Conservation (phyloP, 2,113 vertebrate genomes). For the Calidris pygmaea region DNA sequence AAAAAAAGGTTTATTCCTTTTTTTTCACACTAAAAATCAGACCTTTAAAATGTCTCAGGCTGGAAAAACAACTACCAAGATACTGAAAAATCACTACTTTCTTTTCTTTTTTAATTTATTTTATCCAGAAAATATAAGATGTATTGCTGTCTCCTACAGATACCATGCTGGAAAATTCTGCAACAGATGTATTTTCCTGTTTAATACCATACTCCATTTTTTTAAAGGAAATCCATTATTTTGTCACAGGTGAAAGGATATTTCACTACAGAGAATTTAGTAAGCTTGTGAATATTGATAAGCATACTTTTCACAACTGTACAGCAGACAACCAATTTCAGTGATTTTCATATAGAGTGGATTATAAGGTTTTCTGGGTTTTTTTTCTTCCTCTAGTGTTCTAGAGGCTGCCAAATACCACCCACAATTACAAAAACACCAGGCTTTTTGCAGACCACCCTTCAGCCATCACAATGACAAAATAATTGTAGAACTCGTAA, state of each 20-base stretch:
- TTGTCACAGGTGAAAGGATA: background rate
- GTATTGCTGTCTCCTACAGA: background rate
- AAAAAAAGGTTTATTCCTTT: background rate
- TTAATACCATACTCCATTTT: background rate
- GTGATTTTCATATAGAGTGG: background rate
- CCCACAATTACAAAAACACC: slow-evolving; percentile 28
- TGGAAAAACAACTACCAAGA: background rate
- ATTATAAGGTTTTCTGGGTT: background rate
- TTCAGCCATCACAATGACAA: slow-evolving; percentile 70
- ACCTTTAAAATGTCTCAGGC: background rate
- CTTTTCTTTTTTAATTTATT: background rate
- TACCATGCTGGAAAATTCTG: background rate
- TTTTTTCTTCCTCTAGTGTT: background rate
- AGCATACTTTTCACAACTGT: background rate
- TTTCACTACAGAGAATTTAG: background rate
- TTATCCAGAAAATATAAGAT: background rate
- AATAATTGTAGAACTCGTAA: slow-evolving; percentile 72
- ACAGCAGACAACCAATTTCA: background rate
- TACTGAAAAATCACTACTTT: background rate
- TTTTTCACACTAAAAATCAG: background rate
- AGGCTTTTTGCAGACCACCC: slow-evolving; percentile 44
- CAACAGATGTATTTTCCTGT: background rate
- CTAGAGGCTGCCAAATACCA: slow-evolving; percentile 50
- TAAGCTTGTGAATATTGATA: background rate
- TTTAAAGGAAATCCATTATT: background rate